Evolutionary conservation across 2,113 vertebrate species (phyloP), one percentile per base, ranked within the genome.

Genomic region (Amia ocellicauda): DNA sequence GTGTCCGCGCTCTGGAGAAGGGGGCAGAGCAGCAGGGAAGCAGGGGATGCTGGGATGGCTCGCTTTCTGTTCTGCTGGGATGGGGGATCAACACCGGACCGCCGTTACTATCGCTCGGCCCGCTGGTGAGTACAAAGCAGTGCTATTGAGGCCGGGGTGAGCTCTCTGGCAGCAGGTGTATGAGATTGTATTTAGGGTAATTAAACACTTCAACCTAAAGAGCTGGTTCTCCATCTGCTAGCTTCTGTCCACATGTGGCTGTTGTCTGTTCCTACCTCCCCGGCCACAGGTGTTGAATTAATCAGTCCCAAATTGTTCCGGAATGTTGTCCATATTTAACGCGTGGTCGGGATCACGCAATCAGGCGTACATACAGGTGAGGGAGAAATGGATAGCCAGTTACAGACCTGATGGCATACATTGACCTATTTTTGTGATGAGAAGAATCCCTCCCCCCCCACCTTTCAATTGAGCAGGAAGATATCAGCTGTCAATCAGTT

Each of bases 111-210:
- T 0, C n/a, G n/a, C n/a, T n/a, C n/a, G n/a, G 27, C 19, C 36
- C 64, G 47, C 71, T 82, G 86, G 86, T 88, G 74, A 61, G 80
- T 77, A 51, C n/a, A n/a, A n/a, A n/a, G n/a, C n/a, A n/a, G n/a
- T n/a, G n/a, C n/a, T n/a, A n/a, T n/a, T n/a, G n/a, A n/a, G n/a
- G n/a, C n/a, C n/a, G n/a, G n/a, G n/a, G n/a, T n/a, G n/a, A n/a
- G n/a, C 17, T 9, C 45, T 19, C n/a, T 0, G 4, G 45, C 2
- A 17, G 45, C 5, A n/a, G n/a, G n/a, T n/a, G n/a, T n/a, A n/a
- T 19, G 20, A 7, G 13, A 13, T 50, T 1, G 13, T 7, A 3
- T 23, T 23, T 53, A 22, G 17, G 20, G 5, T 3, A 22, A 23
- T 23, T 26, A 3, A n/a, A n/a, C 27, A n/a, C 24, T 56, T 16